Conservation (phyloP, 2,797 vertebrate species). For the Choloepus didactylus region DNA sequence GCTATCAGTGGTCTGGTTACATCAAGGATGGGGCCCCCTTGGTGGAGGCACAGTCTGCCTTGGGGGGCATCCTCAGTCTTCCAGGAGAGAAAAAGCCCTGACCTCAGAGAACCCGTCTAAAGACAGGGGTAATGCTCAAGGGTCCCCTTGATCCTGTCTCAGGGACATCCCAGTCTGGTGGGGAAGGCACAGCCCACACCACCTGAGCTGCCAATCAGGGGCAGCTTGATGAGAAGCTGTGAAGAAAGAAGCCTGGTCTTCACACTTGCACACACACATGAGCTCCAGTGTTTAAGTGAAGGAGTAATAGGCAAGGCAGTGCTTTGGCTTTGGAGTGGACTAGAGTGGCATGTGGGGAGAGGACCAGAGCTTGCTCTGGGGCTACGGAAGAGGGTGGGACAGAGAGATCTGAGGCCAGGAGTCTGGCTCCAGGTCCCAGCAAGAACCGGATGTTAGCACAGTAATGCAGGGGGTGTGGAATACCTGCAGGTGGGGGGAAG, state of each 20-base stretch:
- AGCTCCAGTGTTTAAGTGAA: not conserved
- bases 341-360: fast-evolving
- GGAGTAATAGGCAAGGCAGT: not conserved
- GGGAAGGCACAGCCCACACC: not conserved
- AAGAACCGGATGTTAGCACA: not conserved
- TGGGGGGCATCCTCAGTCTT: not conserved
- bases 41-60: not conserved
- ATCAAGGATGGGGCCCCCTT: fast-evolving
- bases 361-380: not conserved
- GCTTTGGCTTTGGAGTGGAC: not conserved
- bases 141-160: not conserved
- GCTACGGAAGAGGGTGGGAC: not conserved
- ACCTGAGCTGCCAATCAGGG: not conserved
- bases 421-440: too few relatives aligned
- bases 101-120: not conserved
- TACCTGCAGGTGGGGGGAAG: not conserved
- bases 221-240: not conserved
- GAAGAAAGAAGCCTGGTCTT: too few relatives aligned
- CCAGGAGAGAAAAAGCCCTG: not conserved
- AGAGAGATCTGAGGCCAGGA: not conserved
- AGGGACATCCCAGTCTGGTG: not conserved
- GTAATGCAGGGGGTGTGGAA: not conserved
- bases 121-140: not conserved
- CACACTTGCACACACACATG: not conserved
- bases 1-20: not conserved